Conservation (phyloP, 2,113 vertebrate genomes). For the Dipodomys ordii region DNA sequence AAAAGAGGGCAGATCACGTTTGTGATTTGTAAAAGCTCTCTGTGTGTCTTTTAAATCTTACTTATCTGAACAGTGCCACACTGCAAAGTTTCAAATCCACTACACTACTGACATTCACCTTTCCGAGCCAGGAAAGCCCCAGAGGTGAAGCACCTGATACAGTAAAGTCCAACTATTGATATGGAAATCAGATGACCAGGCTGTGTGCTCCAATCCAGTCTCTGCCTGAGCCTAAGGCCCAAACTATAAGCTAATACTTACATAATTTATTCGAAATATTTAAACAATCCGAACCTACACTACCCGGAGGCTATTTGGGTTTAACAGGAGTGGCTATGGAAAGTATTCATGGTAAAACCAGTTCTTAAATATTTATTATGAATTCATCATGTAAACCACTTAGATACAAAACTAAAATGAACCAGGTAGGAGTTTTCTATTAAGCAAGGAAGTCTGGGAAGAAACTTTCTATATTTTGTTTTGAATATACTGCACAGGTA, state of each 20-base stretch:
- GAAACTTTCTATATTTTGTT: conserved; percentile 26
- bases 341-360: conserved; percentile 26
- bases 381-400: conserved; percentile 5
- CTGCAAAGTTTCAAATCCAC: conserved; percentile 25
- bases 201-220: not conserved
- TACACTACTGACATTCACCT: not conserved
- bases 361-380: conserved; percentile 34
- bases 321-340: not conserved
- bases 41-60: not conserved
- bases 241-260: not conserved
- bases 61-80: not conserved
- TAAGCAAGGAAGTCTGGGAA: conserved; percentile 42
- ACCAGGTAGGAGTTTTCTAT: not conserved
- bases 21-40: conserved; percentile 1
- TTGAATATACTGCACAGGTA: not conserved
- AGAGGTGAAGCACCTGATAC: conserved; percentile 51
- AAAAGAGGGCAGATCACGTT: not conserved
- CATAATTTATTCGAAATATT: not conserved
- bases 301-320: not conserved
- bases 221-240: not conserved
- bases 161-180: not conserved
- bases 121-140: conserved; percentile 2
- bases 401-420: conserved; percentile 35
- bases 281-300: not conserved
- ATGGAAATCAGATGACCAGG: not conserved